Conservation (phyloP, 1,140 invertebrate genomes). For the Harpegnathos saltator region DNA sequence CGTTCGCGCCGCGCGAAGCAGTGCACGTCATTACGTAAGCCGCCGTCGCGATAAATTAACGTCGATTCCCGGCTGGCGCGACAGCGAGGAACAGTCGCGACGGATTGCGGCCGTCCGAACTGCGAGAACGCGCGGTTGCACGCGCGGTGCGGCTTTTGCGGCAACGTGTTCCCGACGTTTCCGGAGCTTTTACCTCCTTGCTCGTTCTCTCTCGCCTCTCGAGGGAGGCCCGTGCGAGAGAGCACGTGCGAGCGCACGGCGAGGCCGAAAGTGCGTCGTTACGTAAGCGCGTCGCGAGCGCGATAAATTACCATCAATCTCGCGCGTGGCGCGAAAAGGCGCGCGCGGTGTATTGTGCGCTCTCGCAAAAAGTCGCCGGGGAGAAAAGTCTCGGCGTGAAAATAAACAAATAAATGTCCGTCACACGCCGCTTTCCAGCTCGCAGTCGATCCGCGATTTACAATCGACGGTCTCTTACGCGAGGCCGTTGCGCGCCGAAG, state of each 20-base stretch:
- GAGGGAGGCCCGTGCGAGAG: too few relatives aligned
- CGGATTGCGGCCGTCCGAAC: neutral
- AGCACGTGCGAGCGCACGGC: neutral
- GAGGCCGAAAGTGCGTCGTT: conserved; percentile 4
- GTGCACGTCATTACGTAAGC: conserved; percentile 33
- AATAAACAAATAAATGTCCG: conserved; percentile 48
- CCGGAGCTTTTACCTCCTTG: too few relatives aligned
- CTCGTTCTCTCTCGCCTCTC: too few relatives aligned
- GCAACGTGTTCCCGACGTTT: neutral
- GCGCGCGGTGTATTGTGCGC: neutral
- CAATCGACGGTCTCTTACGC: conserved; percentile 12
- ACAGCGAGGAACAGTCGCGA: conserved; percentile 1
- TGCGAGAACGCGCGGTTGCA: neutral
- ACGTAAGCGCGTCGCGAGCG: conserved; percentile 9
- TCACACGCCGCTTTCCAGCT: conserved; percentile 28
- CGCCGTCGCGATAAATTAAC: conserved; percentile 37
- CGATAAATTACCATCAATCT: conserved; percentile 57
- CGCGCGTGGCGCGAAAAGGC: conserved; percentile 9
- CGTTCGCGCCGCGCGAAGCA: conserved; percentile 7
- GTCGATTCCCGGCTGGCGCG: conserved; percentile 28
- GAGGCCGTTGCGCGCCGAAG: neutral
- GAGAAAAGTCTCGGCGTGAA: conserved; percentile 10
- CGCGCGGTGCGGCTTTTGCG: too few relatives aligned
- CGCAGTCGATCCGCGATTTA: neutral
- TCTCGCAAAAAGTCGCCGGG: conserved; percentile 7